A percentile compares a stretch with the other conserved stretches of the same genome.
phyloP scores from a whole-genome alignment of 2,888 invertebrate genomes.

The Eupithecia centaureata region DNA sequence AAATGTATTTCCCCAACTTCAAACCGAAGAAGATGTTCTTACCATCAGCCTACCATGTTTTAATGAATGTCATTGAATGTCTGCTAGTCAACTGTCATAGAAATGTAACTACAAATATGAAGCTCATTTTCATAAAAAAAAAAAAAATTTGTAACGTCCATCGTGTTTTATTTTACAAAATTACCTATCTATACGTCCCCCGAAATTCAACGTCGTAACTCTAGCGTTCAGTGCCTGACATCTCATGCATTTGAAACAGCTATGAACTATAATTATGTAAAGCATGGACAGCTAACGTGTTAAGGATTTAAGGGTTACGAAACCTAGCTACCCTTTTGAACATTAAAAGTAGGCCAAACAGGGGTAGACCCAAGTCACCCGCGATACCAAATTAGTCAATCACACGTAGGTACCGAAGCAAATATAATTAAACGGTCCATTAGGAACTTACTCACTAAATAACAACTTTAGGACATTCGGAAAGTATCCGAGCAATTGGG shows the following conservation, averaged over 20 bases:
- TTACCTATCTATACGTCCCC: conserved; percentile 6
- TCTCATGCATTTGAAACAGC: conserved; percentile 8
- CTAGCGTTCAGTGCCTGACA: conserved; percentile 9
- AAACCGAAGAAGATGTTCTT: conserved; percentile 2
- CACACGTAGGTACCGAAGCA: conserved; percentile 16
- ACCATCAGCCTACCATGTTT: background rate
- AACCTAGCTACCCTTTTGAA: background rate
- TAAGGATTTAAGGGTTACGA: too few species aligned
- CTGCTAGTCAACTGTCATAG: conserved; percentile 5
- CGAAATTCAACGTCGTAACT: conserved; percentile 7
- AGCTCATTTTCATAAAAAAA: background rate
- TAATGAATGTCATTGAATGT: too few species aligned
- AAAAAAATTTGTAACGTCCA: background rate
- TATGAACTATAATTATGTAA: background rate
- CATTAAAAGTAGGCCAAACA: background rate
- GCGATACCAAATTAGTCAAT: conserved; percentile 27
- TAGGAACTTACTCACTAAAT: conserved; percentile 23
- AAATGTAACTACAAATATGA: background rate
- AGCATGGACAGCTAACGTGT: background rate
- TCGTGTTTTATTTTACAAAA: background rate
- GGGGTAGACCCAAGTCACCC: conserved; percentile 14
- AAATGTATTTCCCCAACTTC: background rate
- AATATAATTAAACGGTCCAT: conserved; percentile 36
- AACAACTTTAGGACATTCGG: conserved; percentile 24
- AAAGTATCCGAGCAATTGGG: background rate